Evolutionary conservation across 2,113 vertebrate genomes (phyloP).

Genomic region (Acrocephalus arundinaceus): DNA sequence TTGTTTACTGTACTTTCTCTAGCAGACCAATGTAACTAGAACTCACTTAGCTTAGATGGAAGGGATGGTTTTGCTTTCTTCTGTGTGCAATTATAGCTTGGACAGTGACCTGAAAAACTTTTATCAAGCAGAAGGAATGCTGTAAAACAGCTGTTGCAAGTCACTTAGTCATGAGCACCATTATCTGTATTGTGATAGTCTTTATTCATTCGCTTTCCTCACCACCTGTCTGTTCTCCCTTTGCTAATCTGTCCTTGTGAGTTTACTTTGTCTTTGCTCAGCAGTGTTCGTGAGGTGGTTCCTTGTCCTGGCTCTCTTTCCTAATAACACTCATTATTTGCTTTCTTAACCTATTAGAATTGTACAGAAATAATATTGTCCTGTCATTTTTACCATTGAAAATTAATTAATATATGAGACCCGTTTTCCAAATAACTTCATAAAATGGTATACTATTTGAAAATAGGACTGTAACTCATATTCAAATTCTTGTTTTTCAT

Average conservation of each 20-base stretch:
- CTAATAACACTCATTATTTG: not conserved
- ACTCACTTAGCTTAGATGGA: not conserved
- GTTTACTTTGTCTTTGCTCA: not conserved
- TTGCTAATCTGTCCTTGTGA: not conserved
- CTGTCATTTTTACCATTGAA: not conserved
- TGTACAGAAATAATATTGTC: not conserved
- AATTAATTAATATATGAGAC: not conserved
- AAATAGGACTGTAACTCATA: not conserved
- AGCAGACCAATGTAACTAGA: not conserved
- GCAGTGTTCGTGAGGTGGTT: accelerated
- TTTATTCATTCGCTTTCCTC: not conserved
- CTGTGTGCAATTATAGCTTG: not conserved
- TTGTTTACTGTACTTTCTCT: not conserved
- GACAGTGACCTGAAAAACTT: not conserved
- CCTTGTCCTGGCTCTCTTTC: not conserved
- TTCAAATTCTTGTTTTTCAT: not conserved
- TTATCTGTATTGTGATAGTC: not conserved
- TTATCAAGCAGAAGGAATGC: not conserved
- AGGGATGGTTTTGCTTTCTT: not conserved
- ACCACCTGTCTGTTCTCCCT: not conserved
- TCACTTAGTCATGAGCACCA: not conserved
- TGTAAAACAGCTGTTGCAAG: not conserved
- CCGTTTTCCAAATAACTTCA: not conserved
- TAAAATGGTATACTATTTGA: not conserved
- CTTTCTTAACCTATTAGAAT: not conserved